A percentile compares a stretch with the other conserved stretches of the same genome.
Conservation (phyloP, 2,113 vertebrate genomes). For the Tapirus terrestris region DNA sequence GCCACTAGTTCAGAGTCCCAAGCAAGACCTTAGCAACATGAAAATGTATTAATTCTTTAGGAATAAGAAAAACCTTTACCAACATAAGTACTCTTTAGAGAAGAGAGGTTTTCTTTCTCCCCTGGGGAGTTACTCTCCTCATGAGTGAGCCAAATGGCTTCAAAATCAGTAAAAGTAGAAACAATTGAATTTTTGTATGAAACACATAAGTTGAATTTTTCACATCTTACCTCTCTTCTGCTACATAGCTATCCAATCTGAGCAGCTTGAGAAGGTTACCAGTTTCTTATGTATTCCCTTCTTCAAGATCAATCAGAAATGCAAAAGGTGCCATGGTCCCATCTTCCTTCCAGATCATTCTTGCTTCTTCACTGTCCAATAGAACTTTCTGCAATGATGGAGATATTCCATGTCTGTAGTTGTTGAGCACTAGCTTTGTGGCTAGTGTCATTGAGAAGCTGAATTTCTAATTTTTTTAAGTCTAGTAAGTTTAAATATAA, state of each 20-base stretch:
- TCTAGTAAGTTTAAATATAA: constrained; percentile 15
- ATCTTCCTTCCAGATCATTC: not conserved
- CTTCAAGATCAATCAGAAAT: not conserved
- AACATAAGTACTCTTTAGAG: not conserved
- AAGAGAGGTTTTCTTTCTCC: not conserved
- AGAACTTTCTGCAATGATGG: not conserved
- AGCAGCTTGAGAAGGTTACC: not conserved
- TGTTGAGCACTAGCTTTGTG: not conserved
- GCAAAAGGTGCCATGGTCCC: not conserved
- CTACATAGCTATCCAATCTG: not conserved
- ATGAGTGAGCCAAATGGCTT: not conserved
- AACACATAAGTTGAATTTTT: not conserved
- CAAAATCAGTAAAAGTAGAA: not conserved
- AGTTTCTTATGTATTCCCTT: not conserved
- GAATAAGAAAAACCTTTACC: not conserved
- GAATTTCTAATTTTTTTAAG: not conserved
- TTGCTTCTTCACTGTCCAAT: not conserved
- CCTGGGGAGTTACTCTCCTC: not conserved
- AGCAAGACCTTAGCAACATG: not conserved
- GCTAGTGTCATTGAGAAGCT: not conserved
- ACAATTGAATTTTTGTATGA: not conserved
- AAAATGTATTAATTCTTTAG: not conserved
- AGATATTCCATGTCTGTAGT: not conserved
- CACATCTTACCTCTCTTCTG: not conserved
- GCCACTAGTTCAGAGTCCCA: not conserved